Percentiles rank a stretch among this genome's conserved stretches.
phyloP scores from a whole-genome alignment of 64 coral and sea anemone species.

The Pachyseris speciosa region DNA sequence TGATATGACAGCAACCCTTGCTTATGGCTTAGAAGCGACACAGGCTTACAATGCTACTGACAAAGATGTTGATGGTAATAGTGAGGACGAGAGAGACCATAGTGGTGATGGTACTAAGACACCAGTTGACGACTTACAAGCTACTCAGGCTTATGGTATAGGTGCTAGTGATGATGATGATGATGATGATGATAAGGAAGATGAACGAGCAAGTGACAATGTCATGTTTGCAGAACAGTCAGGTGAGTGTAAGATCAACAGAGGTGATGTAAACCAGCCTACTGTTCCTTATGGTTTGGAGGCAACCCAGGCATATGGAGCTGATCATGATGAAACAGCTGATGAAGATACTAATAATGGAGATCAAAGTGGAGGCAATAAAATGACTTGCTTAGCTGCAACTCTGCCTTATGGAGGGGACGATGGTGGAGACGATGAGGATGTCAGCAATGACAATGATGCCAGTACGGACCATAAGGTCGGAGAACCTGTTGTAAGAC shows the following conservation, averaged over 20 bases:
- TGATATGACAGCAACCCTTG: neutral
- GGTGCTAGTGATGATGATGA: neutral
- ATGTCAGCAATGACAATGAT: neutral
- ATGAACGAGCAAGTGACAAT: neutral
- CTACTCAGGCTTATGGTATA: slow-evolving; percentile 47
- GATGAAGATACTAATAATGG: neutral
- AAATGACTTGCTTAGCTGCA: neutral
- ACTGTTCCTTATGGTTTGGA: neutral
- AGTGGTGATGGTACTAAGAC: neutral
- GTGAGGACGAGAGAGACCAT: neutral
- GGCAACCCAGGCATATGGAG: slow-evolving; percentile 57
- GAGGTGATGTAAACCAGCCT: neutral
- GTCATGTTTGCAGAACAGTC: neutral
- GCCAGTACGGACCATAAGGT: neutral
- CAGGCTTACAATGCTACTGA: slow-evolving; percentile 11
- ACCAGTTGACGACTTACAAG: neutral
- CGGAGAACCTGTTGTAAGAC: neutral
- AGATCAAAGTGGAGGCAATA: neutral
- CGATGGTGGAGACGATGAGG: neutral
- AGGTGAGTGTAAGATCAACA: neutral
- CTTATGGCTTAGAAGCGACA: slow-evolving; percentile 31
- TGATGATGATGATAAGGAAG: slow-evolving; percentile 6
- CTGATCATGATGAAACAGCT: slow-evolving; percentile 1
- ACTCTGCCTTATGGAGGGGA: neutral
- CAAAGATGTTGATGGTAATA: neutral